Evolutionary conservation across 2,888 invertebrate genomes (phyloP), one percentile per base, ranked within the genome.

Genomic region (Mythimna loreyi): DNA sequence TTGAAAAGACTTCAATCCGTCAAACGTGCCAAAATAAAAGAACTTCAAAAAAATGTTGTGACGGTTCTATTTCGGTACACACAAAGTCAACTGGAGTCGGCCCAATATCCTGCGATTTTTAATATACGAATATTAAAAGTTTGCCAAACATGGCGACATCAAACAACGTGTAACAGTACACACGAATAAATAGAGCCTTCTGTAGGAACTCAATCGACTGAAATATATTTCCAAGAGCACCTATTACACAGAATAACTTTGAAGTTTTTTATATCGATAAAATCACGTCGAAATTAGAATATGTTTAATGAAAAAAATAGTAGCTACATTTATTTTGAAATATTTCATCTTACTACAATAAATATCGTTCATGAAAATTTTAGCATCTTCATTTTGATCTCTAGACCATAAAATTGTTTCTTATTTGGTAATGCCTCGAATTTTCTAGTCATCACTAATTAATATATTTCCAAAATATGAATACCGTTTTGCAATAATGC

Each of bases 81-180:
- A 21, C 55, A 36, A 40, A 62, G 47, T 72, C 43, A 50, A 72
- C 19, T 69, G 25, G 36, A 62, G 25, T 49, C 21, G 43, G 57
- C 7, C 36, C 57, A 70, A 78, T 76, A 80, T 62, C 67, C 57
- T 56, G 62, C 57, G 67, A 66, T 62, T 75, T 65, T 72, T 75
- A 63, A 78, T 75, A 80, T 75, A 69, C 70, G 65, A 61, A 47
- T 67, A 60, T 63, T 70, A 50, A n/a, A n/a, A n/a, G n/a, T n/a
- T n/a, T n/a, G 52, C 45, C 74, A 70, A 72, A 67, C 75, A 70
- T 47, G 13, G 66, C 40, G 43, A 75, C 83, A 75, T 82, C 78
- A 82, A 82, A 82, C 75, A 50, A 45, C 23, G 25, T 65, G 25
- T 40, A 53, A 36, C 36, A 40, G 40, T 40, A 67, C 49, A 63